Conservation (phyloP, 1,140 invertebrate species). For the Papilio xuthus region DNA sequence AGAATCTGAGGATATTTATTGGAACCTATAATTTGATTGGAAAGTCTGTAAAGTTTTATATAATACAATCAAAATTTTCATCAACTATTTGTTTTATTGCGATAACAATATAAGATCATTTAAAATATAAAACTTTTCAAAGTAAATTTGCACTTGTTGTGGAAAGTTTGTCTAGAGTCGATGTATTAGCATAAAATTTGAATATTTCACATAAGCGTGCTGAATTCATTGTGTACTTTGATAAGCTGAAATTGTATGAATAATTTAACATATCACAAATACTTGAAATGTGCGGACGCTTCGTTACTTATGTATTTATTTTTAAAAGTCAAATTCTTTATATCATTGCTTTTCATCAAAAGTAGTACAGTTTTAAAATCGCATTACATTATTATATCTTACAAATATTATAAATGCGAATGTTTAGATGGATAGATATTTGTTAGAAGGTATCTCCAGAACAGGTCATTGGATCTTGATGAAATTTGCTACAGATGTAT, state of each 20-base stretch:
- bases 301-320: not conserved
- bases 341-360: not conserved
- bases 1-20: not conserved
- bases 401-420: no score
- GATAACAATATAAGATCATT: not conserved
- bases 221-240: conserved; percentile 10
- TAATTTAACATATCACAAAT: conserved; percentile 4
- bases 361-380: not conserved
- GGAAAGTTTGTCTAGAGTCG: not conserved
- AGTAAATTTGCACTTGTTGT: conserved; percentile 6
- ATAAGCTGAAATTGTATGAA: conserved; percentile 9
- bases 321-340: not conserved
- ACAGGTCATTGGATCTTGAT: no score
- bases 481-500: no score
- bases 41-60: not conserved
- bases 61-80: not conserved
- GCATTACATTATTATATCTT: no score
- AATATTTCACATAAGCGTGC: conserved; percentile 21
- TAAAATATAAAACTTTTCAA: conserved; percentile 13
- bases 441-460: no score
- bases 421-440: no score
- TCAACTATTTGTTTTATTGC: not conserved
- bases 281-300: not conserved
- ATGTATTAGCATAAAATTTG: conserved; percentile 19
- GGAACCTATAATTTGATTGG: no score